Evolutionary conservation across 2,113 vertebrate species (phyloP).

Genomic region (Anolis carolinensis): DNA sequence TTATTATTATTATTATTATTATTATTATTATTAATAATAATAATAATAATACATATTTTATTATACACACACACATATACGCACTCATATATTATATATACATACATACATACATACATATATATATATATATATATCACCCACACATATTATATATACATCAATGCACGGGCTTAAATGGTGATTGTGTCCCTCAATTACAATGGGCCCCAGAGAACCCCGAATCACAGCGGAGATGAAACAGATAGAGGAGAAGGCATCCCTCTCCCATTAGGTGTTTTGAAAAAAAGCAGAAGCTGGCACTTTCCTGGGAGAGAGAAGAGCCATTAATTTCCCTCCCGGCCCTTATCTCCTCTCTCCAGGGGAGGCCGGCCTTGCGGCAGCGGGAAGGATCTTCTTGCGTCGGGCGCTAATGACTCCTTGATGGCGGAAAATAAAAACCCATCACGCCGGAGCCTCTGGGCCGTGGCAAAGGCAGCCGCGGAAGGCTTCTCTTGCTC

Average conservation of each 20-base stretch:
- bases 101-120: too few relatives aligned
- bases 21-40: too few relatives aligned
- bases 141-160: too few relatives aligned
- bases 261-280: neutral
- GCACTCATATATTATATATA: too few relatives aligned
- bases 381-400: neutral
- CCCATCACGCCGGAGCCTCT: neutral
- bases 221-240: neutral
- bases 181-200: too few relatives aligned
- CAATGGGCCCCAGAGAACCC: too few relatives aligned
- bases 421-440: neutral
- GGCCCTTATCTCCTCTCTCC: conserved; percentile 43
- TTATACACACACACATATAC: too few relatives aligned
- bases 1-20: too few relatives aligned
- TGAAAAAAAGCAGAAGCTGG: neutral
- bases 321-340: conserved; percentile 13
- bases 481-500: neutral
- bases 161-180: too few relatives aligned
- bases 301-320: conserved; percentile 30
- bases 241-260: neutral
- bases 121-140: too few relatives aligned
- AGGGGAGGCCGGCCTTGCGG: conserved; percentile 34
- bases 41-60: too few relatives aligned
- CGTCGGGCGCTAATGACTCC: neutral
- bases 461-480: neutral